A percentile compares a stretch with the other conserved stretches of the same genome.
Evolutionary conservation across 1,140 invertebrate genomes (phyloP).

Genomic region (Tetragonula clypearis): DNA sequence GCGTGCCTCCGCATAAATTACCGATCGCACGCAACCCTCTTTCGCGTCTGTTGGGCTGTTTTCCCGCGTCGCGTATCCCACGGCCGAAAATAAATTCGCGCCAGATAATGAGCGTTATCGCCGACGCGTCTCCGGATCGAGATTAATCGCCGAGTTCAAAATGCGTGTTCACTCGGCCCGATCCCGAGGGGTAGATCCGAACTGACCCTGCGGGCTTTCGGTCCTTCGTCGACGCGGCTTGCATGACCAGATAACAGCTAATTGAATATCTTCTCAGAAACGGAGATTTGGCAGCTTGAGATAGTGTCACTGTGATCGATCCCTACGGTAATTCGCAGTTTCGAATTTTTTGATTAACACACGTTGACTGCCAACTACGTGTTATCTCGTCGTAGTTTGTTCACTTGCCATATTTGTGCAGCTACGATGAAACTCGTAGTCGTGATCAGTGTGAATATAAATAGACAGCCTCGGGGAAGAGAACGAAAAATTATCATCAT

Average conservation of each 20-base stretch:
- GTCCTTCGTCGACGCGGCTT: no score
- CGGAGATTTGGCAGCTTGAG: neutral
- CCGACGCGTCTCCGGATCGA: neutral
- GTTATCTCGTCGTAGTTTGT: no score
- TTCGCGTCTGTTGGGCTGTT: constrained; percentile 1
- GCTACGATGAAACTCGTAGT: no score
- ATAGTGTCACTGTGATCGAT: neutral
- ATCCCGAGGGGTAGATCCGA: constrained; percentile 32
- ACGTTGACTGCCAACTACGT: no score
- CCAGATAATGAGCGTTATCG: constrained; percentile 62
- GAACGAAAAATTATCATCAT: no score
- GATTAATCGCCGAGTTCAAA: constrained; percentile 65
- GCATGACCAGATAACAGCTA: neutral
- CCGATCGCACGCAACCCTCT: constrained; percentile 27
- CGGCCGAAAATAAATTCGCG: constrained; percentile 60
- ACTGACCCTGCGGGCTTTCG: neutral
- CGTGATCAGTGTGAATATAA: no score
- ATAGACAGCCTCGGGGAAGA: no score
- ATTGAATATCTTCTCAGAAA: constrained; percentile 18
- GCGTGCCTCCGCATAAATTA: constrained; percentile 65
- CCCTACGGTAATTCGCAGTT: no score
- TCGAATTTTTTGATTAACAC: no score
- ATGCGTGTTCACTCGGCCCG: constrained; percentile 1
- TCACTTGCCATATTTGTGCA: no score
- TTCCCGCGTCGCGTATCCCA: constrained; percentile 8